phyloP scores from a whole-genome alignment of 2,797 vertebrate genomes.

The Hephaestus fuliginosus region DNA sequence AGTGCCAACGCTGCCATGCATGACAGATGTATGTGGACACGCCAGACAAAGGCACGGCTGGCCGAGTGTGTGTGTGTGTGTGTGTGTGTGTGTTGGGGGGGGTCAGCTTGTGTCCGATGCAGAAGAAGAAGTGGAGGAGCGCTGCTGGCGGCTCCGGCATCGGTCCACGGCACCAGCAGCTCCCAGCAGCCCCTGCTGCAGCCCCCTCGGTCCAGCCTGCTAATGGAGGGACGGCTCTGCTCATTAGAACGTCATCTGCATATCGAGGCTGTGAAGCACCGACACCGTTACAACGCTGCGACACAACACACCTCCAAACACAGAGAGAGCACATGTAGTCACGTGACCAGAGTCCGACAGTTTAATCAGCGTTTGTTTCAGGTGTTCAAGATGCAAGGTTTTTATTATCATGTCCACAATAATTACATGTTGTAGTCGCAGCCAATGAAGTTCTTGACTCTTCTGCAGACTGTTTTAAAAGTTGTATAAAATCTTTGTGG shows the following conservation, averaged over 20 bases:
- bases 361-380: no score
- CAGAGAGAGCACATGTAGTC: neutral
- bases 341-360: neutral
- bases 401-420: no score
- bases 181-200: conserved; percentile 61
- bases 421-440: no score
- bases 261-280: neutral
- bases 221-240: conserved; percentile 9
- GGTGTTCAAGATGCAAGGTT: no score
- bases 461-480: no score
- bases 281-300: neutral
- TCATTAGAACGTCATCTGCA: neutral
- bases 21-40: conserved; percentile 96
- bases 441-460: no score
- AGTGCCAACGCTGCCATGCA: conserved; percentile 92
- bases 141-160: conserved; percentile 82
- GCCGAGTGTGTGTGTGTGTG: conserved; percentile 72
- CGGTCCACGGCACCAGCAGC: conserved; percentile 60
- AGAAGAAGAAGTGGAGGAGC: conserved; percentile 89
- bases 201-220: conserved; percentile 22
- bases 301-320: neutral
- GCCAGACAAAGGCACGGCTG: conserved; percentile 93
- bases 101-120: conserved; percentile 87
- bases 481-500: no score
- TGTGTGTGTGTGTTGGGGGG: conserved; percentile 4